Conservation (phyloP, 1,140 invertebrate genomes). For the Psix sp. region DNA sequence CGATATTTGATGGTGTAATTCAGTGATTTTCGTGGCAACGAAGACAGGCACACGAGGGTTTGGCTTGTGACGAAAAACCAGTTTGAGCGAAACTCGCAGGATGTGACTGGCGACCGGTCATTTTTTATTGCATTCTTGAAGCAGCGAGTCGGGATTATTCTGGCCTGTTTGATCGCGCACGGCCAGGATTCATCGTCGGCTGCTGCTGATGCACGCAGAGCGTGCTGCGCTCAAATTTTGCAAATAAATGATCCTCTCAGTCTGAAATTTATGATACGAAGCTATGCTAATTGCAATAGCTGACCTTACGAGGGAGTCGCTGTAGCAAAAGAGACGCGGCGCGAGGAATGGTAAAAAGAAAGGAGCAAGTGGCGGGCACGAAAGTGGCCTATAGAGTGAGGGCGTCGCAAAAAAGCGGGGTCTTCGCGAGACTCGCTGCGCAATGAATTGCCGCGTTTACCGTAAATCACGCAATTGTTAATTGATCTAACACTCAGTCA, state of each 20-base stretch:
- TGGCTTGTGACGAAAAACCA: slow-evolving; percentile 40
- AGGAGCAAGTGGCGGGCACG: slow-evolving; percentile 1
- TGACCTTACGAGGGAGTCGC: slow-evolving; percentile 46
- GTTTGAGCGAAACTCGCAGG: slow-evolving; percentile 31
- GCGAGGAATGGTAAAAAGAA: slow-evolving; percentile 16
- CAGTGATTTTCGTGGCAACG: neutral
- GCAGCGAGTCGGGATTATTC: slow-evolving; percentile 40
- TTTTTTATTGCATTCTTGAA: slow-evolving; percentile 57
- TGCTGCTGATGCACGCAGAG: slow-evolving; percentile 48
- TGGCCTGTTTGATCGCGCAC: slow-evolving; percentile 31
- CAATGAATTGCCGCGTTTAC: slow-evolving; percentile 54
- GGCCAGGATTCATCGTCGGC: slow-evolving; percentile 53
- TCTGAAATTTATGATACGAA: slow-evolving; percentile 60
- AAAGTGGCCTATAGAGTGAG: neutral
- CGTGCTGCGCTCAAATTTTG: slow-evolving; percentile 53
- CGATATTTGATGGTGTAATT: too few species aligned
- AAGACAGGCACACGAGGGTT: slow-evolving; percentile 5
- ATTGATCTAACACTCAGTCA: slow-evolving; percentile 58
- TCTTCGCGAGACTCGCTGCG: slow-evolving; percentile 31
- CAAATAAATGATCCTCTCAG: slow-evolving; percentile 59
- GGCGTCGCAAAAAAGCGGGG: slow-evolving; percentile 1
- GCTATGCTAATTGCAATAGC: slow-evolving; percentile 60
- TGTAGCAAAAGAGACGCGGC: slow-evolving; percentile 14
- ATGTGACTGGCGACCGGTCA: slow-evolving; percentile 29
- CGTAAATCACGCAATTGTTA: slow-evolving; percentile 59